These are phyloP conservation scores for Lepus townsendii DNA, from an alignment of 2,797 vertebrate genomes.

Conservation along the genomic window DNA sequence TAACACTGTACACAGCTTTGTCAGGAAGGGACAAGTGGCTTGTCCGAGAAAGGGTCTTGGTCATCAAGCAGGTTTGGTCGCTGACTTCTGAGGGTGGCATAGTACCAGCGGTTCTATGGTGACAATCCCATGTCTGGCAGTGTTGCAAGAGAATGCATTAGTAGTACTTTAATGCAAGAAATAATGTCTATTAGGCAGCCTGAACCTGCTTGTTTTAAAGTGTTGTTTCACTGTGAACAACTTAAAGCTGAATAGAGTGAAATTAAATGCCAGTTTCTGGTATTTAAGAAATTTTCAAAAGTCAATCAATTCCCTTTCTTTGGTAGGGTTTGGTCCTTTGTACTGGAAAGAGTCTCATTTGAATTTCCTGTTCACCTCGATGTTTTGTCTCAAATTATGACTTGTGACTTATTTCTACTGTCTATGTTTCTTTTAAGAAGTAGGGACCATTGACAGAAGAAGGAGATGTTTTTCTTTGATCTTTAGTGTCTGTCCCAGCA, in stretches of 20 bases:
- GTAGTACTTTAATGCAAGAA: slow-evolving; percentile 81
- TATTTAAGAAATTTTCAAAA: slow-evolving; percentile 80
- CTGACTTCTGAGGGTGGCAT: slow-evolving; percentile 77
- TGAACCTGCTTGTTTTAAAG: slow-evolving; percentile 86
- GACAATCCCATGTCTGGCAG: slow-evolving; percentile 88
- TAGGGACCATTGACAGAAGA: neutral
- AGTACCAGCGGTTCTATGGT: slow-evolving; percentile 84
- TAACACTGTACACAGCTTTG: slow-evolving; percentile 99
- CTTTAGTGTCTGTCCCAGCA: slow-evolving; percentile 31
- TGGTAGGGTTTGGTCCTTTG: slow-evolving; percentile 87
- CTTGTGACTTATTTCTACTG: slow-evolving; percentile 81
- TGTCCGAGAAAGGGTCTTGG: slow-evolving; percentile 90
- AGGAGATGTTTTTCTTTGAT: slow-evolving; percentile 58
- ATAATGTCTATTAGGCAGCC: slow-evolving; percentile 77
- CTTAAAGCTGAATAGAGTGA: slow-evolving; percentile 84
- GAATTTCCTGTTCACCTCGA: slow-evolving; percentile 80
- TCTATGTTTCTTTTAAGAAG: slow-evolving; percentile 77
- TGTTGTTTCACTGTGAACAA: slow-evolving; percentile 78
- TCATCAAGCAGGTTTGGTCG: slow-evolving; percentile 91
- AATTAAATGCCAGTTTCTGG: slow-evolving; percentile 78
- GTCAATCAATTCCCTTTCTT: slow-evolving; percentile 83
- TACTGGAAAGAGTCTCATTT: slow-evolving; percentile 82
- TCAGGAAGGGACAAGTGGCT: slow-evolving; percentile 95
- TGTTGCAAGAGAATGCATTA: slow-evolving; percentile 88
- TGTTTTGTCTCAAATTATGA: slow-evolving; percentile 83